Evolutionary conservation across 2,888 invertebrate genomes (phyloP).

Genomic region (Sinopyrophorus schimmeli): DNA sequence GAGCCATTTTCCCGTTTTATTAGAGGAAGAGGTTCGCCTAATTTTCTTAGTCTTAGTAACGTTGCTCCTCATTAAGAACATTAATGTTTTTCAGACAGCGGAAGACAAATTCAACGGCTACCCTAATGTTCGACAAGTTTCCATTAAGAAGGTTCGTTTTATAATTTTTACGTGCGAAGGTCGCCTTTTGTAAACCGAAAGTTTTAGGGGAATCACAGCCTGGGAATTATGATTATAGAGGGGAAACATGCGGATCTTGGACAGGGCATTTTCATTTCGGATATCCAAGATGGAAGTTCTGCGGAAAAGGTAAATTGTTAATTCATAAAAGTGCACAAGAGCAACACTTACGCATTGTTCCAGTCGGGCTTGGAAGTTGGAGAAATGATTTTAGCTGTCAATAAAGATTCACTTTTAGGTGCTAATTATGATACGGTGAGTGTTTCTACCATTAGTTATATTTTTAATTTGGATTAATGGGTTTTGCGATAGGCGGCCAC

Average conservation of each 20-base stretch:
- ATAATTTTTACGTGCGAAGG: too few relatives aligned
- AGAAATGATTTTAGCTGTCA: slow-evolving; percentile 95
- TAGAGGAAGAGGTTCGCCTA: slow-evolving; percentile 77
- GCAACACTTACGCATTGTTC: too few relatives aligned
- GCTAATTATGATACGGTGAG: slow-evolving; percentile 84
- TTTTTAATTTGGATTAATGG: slow-evolving; percentile 1
- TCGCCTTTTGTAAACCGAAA: too few relatives aligned
- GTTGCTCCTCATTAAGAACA: slow-evolving; percentile 30
- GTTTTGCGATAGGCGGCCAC: slow-evolving; percentile 71
- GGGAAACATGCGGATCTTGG: slow-evolving; percentile 91
- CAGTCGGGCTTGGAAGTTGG: slow-evolving; percentile 91
- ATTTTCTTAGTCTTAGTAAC: slow-evolving; percentile 9
- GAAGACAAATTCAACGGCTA: slow-evolving; percentile 72
- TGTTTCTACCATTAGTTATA: slow-evolving; percentile 26
- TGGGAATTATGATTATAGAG: slow-evolving; percentile 95
- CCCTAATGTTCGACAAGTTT: slow-evolving; percentile 78
- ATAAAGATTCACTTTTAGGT: slow-evolving; percentile 86
- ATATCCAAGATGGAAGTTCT: slow-evolving; percentile 87
- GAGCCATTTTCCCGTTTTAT: slow-evolving; percentile 80
- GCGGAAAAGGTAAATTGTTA: slow-evolving; percentile 73
- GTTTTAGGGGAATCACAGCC: slow-evolving; percentile 73
- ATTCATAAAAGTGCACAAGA: too few relatives aligned
- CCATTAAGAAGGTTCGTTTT: slow-evolving; percentile 77
- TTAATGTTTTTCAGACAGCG: slow-evolving; percentile 61
- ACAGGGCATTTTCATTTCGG: slow-evolving; percentile 90